These are phyloP conservation scores for Setophaga coronata DNA, from an alignment of 2,113 vertebrate species.

Conservation along the genomic window DNA sequence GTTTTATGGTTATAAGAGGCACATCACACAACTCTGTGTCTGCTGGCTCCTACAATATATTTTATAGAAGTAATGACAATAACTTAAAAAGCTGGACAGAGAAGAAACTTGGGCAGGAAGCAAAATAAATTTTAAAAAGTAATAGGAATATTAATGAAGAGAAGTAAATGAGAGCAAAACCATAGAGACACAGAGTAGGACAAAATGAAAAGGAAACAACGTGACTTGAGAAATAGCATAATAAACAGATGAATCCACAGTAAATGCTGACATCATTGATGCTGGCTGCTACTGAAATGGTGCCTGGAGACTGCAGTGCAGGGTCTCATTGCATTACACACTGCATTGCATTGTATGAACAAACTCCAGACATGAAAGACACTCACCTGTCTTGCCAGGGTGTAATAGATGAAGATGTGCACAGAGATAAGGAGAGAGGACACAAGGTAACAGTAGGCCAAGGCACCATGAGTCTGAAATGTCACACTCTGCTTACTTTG, in stretches of 20 bases:
- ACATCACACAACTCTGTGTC: conserved; percentile 39
- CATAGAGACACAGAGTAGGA: background rate
- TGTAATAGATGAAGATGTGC: background rate
- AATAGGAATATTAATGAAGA: conserved; percentile 2
- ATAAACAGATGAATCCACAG: background rate
- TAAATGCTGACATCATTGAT: background rate
- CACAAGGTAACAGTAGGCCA: background rate
- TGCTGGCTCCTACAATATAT: conserved; percentile 21
- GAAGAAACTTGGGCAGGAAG: background rate
- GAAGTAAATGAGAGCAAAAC: background rate
- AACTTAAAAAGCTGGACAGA: conserved; percentile 22
- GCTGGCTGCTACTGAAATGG: background rate
- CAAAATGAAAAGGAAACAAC: background rate
- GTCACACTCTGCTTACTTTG: background rate
- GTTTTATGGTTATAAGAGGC: conserved; percentile 45
- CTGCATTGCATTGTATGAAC: background rate
- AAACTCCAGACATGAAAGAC: background rate
- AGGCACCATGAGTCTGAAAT: background rate
- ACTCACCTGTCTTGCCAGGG: background rate
- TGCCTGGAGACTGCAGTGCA: background rate
- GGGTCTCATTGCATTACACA: accelerated
- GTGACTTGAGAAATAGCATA: background rate
- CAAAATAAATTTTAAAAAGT: background rate
- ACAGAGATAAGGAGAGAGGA: background rate
- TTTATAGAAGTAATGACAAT: conserved; percentile 28